phyloP scores from a whole-genome alignment of 1,140 invertebrate species.

The Aphelinus atriplicis region DNA sequence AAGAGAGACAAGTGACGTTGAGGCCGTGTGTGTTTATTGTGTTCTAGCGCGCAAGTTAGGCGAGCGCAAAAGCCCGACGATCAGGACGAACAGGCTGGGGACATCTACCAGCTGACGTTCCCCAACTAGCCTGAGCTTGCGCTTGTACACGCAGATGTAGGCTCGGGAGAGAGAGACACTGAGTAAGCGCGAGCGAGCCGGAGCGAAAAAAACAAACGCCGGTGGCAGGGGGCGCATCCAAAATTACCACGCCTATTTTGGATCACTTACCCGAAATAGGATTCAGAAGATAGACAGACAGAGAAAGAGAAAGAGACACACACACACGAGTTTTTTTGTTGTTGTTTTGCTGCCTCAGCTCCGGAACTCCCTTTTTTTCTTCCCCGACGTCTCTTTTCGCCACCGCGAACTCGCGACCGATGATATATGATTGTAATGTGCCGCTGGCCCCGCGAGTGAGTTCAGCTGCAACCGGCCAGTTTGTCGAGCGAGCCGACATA shows the following conservation, averaged over 20 bases:
- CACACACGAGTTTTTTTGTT: too few species aligned
- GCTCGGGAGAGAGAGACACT: constrained; percentile 4
- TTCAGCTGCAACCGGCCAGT: too few species aligned
- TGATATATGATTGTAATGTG: too few species aligned
- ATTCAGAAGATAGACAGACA: constrained; percentile 26
- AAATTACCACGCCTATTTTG: constrained; percentile 33
- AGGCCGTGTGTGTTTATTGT: constrained; percentile 51
- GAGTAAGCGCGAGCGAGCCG: constrained; percentile 21
- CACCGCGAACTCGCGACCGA: too few species aligned
- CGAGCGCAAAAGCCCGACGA: constrained; percentile 62
- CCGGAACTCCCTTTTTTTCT: constrained; percentile 7
- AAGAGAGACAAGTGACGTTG: too few species aligned
- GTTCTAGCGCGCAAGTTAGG: constrained; percentile 65
- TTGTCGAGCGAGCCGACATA: too few species aligned
- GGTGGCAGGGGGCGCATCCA: background rate
- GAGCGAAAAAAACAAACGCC: background rate
- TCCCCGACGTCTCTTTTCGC: background rate
- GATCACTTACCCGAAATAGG: constrained; percentile 38
- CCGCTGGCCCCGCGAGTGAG: too few species aligned
- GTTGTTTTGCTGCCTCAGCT: background rate
- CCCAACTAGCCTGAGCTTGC: constrained; percentile 49
- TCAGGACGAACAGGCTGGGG: constrained; percentile 63
- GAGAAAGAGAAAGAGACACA: background rate
- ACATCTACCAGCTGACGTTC: constrained; percentile 67
- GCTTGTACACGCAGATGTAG: background rate